Conservation (phyloP, 2,888 invertebrate genomes). For the Muscina levida region DNA sequence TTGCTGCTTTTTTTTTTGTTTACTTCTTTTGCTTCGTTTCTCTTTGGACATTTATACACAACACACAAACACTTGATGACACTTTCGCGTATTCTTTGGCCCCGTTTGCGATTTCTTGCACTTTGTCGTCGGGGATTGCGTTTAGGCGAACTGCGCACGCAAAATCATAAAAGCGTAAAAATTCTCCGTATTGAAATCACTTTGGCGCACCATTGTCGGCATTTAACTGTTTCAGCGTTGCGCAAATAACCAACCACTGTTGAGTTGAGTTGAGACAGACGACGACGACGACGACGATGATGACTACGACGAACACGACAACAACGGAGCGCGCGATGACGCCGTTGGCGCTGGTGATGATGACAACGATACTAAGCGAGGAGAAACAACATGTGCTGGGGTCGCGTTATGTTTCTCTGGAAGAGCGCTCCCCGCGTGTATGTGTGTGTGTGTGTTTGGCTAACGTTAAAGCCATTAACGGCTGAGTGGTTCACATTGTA, state of each 20-base stretch:
- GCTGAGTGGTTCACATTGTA: too few relatives aligned
- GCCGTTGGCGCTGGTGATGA: slow-evolving; percentile 7
- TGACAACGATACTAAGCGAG: slow-evolving; percentile 40
- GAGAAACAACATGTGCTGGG: slow-evolving; percentile 59
- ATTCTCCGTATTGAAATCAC: slow-evolving; percentile 56
- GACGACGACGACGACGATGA: slow-evolving; percentile 40
- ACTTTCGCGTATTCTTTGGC: slow-evolving; percentile 21
- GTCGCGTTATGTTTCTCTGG: slow-evolving; percentile 35
- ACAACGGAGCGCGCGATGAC: slow-evolving; percentile 36
- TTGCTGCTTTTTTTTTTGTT: slow-evolving; percentile 27
- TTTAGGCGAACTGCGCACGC: slow-evolving; percentile 54
- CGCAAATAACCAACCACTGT: slow-evolving; percentile 58
- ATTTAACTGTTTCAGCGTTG: slow-evolving; percentile 64
- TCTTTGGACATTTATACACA: too few relatives aligned
- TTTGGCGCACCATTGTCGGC: slow-evolving; percentile 57
- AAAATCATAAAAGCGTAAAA: slow-evolving; percentile 33
- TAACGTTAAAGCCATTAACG: neutral
- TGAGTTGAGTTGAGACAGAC: slow-evolving; percentile 29
- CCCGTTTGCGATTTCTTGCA: slow-evolving; percentile 15
- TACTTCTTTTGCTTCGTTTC: slow-evolving; percentile 36
- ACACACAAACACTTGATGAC: neutral
- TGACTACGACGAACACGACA: slow-evolving; percentile 42
- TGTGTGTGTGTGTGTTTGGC: slow-evolving; percentile 10
- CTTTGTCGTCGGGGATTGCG: neutral
- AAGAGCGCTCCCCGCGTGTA: neutral